Evolutionary conservation across 2,113 vertebrate genomes (phyloP).

Genomic region (Sitta europaea): DNA sequence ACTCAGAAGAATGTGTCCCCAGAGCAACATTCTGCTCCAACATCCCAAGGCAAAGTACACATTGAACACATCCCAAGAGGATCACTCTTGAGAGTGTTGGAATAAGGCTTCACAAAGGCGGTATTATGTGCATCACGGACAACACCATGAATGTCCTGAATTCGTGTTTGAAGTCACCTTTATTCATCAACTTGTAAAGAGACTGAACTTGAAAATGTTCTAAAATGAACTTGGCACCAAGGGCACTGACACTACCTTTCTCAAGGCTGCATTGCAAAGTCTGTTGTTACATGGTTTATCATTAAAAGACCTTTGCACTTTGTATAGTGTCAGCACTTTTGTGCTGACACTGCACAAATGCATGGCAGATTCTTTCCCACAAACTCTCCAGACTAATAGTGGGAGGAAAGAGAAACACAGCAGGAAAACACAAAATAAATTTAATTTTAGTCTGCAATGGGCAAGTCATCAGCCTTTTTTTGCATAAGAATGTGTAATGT

Average conservation of each 20-base stretch:
- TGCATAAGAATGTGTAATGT: neutral
- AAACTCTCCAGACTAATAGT: neutral
- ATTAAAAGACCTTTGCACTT: slow-evolving; percentile 39
- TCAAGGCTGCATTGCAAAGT: neutral
- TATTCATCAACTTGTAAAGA: neutral
- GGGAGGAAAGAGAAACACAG: neutral
- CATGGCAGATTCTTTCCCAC: neutral
- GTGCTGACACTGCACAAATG: neutral
- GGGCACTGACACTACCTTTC: neutral
- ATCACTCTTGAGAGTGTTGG: rapidly evolving
- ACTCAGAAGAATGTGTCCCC: neutral
- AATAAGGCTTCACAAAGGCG: neutral
- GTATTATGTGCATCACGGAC: too few relatives aligned
- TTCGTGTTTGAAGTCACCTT: neutral
- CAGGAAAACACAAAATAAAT: neutral
- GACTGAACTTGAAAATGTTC: too few relatives aligned
- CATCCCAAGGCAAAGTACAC: neutral
- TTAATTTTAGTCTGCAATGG: neutral
- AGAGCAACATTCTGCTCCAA: neutral
- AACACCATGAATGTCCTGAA: neutral
- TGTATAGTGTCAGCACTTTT: too few relatives aligned
- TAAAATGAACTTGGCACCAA: neutral
- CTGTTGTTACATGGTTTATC: neutral
- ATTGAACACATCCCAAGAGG: rapidly evolving
- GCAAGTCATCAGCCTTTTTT: neutral